A percentile compares a stretch with the other conserved stretches of the same genome.
These are phyloP conservation scores for Drosophila sp. DNA, from an alignment of 1,140 invertebrate genomes.

Conservation along the genomic window DNA sequence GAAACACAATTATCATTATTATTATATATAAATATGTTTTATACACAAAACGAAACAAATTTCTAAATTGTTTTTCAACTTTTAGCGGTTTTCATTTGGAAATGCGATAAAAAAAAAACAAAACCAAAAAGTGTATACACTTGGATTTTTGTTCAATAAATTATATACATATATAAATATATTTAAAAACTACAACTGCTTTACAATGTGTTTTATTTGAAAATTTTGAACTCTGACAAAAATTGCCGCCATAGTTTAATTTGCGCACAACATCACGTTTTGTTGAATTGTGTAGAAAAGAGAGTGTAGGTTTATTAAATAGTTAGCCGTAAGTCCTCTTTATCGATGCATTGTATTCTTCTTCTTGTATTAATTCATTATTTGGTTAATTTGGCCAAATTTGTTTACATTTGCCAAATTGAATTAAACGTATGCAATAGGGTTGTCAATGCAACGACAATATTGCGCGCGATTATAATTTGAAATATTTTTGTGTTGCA, in stretches of 20 bases:
- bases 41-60: conserved; percentile 52
- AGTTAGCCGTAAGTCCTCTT: no score
- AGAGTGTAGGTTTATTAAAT: no score
- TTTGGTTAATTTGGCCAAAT: no score
- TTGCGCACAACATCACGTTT: background rate
- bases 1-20: conserved; percentile 47
- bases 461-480: no score
- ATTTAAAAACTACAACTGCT: background rate
- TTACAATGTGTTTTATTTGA: background rate
- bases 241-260: background rate
- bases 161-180: conserved; percentile 71
- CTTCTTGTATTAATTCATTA: no score
- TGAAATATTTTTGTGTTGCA: no score
- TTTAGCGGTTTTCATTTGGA: conserved; percentile 53
- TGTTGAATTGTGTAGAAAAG: no score
- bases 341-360: no score
- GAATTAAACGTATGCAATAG: no score
- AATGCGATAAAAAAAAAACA: conserved; percentile 32
- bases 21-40: conserved; percentile 47
- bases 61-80: conserved; percentile 64
- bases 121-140: conserved; percentile 66
- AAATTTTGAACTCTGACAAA: background rate
- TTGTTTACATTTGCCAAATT: no score
- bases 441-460: no score
- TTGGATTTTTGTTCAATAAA: conserved; percentile 76